A percentile compares a stretch with the other conserved stretches of the same genome.
Conservation (phyloP, 2,113 vertebrate species). For the Neofelis nebulosa region DNA sequence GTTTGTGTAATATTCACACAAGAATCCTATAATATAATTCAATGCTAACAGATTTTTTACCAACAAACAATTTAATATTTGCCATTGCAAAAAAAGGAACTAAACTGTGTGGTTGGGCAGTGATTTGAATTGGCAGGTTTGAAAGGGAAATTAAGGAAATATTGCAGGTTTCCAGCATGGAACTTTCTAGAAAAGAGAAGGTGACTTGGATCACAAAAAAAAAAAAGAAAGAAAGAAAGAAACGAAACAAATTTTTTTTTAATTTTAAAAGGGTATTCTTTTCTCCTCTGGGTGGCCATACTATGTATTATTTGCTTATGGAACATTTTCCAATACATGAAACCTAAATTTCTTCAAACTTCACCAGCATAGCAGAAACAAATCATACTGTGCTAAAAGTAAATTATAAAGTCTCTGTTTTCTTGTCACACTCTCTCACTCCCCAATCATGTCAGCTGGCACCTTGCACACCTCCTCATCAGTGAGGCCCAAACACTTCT, state of each 20-base stretch:
- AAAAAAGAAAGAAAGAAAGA: not conserved
- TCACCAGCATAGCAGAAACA: not conserved
- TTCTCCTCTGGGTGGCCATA: not conserved
- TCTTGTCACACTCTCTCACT: not conserved
- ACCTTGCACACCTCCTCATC: not conserved
- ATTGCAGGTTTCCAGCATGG: not conserved
- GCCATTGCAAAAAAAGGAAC: not conserved
- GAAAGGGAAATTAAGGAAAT: conserved; percentile 35
- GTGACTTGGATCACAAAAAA: not conserved
- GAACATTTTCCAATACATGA: not conserved
- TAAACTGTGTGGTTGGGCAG: not conserved
- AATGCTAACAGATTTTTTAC: not conserved
- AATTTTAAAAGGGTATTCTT: not conserved
- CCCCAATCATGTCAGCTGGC: not conserved
- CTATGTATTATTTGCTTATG: not conserved
- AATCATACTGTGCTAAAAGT: not conserved
- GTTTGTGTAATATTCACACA: conserved; percentile 12
- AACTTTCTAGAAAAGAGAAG: conserved; percentile 12
- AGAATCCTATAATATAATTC: not conserved
- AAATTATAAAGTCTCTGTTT: not conserved
- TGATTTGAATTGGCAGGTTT: not conserved
- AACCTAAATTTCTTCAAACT: not conserved
- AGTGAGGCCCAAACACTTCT: not conserved
- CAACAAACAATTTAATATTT: conserved; percentile 48
- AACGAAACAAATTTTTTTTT: not conserved